phyloP scores from a whole-genome alignment of 2,113 vertebrate species.

The Oophaga pumilio region DNA sequence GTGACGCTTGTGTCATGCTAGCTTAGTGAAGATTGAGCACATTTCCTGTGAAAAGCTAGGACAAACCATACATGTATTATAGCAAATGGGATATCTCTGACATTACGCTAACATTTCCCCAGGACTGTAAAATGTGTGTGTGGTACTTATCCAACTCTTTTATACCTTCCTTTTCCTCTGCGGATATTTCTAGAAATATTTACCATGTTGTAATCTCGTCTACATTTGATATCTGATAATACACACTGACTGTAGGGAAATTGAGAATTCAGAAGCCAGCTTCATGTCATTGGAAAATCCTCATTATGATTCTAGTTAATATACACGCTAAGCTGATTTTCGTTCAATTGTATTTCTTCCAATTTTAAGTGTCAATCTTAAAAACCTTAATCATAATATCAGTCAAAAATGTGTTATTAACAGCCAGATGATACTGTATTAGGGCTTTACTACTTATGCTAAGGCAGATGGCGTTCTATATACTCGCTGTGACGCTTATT shows the following conservation, averaged over 20 bases:
- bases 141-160: not conserved
- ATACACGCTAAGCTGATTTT: not conserved
- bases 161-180: not conserved
- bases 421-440: not conserved
- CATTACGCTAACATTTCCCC: constrained; percentile 30
- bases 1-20: constrained; percentile 50
- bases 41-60: constrained; percentile 53
- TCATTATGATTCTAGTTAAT: not conserved
- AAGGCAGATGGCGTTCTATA: not conserved
- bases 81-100: constrained; percentile 39
- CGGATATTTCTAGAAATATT: not conserved
- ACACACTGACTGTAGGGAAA: not conserved
- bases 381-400: not conserved
- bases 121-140: constrained; percentile 12
- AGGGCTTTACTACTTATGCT: no score
- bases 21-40: constrained; percentile 53
- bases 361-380: not conserved
- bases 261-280: not conserved
- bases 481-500: constrained; percentile 21
- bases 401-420: not conserved
- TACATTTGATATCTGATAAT: not conserved
- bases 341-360: not conserved
- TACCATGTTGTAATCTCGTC: not conserved
- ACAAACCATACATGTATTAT: constrained; percentile 50
- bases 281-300: not conserved